Evolutionary conservation across 2,888 invertebrate species (phyloP).

Genomic region (Calameuta filiformis): DNA sequence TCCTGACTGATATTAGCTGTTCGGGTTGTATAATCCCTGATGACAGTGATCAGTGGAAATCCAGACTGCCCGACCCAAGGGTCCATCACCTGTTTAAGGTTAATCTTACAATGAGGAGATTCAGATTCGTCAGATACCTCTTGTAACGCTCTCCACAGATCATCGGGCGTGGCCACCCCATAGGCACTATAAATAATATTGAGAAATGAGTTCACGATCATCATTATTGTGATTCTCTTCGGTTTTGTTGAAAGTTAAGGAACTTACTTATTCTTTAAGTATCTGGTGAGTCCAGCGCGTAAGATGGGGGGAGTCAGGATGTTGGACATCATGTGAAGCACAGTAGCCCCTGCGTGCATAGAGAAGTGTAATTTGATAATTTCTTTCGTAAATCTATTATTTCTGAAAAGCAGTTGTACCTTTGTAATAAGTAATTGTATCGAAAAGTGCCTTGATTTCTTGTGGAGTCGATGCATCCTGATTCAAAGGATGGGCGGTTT

Average conservation of each 20-base stretch:
- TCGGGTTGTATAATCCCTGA: constrained; percentile 66
- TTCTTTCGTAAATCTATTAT: too few species aligned
- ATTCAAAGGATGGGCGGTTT: constrained; percentile 70
- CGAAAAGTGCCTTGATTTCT: constrained; percentile 70
- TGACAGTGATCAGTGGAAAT: constrained; percentile 73
- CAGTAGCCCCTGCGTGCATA: constrained; percentile 62
- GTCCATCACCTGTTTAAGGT: constrained; percentile 56
- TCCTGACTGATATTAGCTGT: constrained; percentile 67
- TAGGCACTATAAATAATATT: constrained; percentile 22
- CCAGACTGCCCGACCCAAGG: constrained; percentile 76
- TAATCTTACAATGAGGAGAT: constrained; percentile 52
- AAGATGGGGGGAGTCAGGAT: constrained; percentile 67
- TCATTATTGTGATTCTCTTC: too few species aligned
- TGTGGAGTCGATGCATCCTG: constrained; percentile 67
- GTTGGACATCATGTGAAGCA: constrained; percentile 71
- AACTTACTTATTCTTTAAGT: constrained; percentile 50
- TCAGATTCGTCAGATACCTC: constrained; percentile 12
- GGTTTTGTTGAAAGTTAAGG: constrained; percentile 7
- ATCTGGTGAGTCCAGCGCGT: constrained; percentile 57
- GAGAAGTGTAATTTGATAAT: too few species aligned
- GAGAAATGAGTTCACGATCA: neutral
- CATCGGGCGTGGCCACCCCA: constrained; percentile 65
- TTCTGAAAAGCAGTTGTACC: constrained; percentile 59
- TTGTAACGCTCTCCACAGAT: constrained; percentile 63
- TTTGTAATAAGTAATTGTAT: constrained; percentile 73